Evolutionary conservation across 2,888 invertebrate genomes (phyloP), one percentile per base, ranked within the genome.

Genomic region (Melangyna quadrimaculata): DNA sequence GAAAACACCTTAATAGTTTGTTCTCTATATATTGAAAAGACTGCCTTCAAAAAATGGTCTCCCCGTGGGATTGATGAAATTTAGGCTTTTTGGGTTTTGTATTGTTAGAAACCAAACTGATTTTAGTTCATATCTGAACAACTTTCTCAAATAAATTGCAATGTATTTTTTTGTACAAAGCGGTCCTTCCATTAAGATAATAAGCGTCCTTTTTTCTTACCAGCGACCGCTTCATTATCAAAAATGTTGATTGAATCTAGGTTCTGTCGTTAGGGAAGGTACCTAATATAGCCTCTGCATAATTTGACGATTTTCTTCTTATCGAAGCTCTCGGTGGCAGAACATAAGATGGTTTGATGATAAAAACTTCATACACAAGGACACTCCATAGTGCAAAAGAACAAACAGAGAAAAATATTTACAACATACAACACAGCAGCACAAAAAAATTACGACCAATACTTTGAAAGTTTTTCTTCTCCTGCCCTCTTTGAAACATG

Each of bases 391-490:
- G 35, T 29, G 8, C 1, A 65, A 67, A 65, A 32, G 29, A n/a
- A 65, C 24, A 29, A 65, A 65, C 27, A 35, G n/a, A 51, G 35
- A 67, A n/a, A 67, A 67, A 51, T 51, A 65, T 48, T 65, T 35
- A 22, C 3, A 55, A 71, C n/a, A n/a, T n/a, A n/a, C n/a, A n/a
- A n/a, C n/a, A n/a, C n/a, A n/a, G n/a, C n/a, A n/a, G n/a, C n/a
- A n/a, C n/a, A 43, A 43, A 67, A 75, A 12, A 69, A 69, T n/a
- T n/a, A 51, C 65, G 32, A 43, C 40, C 63, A 32, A 70, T 71
- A 59, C 43, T 57, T 75, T 67, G 6, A 75, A 59, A 69, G 57
- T 59, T 75, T 67, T 17, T 35, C 24, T 19, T 57, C 24, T 32
- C 48, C 69, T 8, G 55, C 45, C 51, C 27, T 19, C 19, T 63